These are phyloP conservation scores for Sialia sialis DNA, from an alignment of 2,113 vertebrate species.

Conservation along the genomic window DNA sequence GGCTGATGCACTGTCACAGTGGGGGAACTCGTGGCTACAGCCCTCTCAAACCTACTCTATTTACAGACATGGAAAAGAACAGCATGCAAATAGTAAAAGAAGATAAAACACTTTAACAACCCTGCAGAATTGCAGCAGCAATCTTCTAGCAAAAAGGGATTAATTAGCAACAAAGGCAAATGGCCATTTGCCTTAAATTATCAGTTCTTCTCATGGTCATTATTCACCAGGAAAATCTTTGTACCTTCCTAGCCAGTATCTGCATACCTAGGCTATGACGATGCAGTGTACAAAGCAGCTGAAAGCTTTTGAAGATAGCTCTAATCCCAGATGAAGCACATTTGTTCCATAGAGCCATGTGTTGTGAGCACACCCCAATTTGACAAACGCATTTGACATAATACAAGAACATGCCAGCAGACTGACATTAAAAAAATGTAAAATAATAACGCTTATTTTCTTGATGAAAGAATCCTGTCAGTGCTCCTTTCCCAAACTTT, in stretches of 20 bases:
- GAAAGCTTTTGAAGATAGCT: neutral
- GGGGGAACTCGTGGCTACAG: neutral
- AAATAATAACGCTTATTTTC: slow-evolving; percentile 30
- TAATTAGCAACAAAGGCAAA: slow-evolving; percentile 42
- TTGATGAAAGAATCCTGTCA: slow-evolving; percentile 14
- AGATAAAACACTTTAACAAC: slow-evolving; percentile 25
- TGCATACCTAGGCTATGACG: slow-evolving; percentile 7
- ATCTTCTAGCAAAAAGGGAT: slow-evolving; percentile 22
- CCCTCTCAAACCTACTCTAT: neutral
- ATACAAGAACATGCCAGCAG: slow-evolving; percentile 5
- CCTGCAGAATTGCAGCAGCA: neutral
- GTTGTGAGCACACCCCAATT: neutral
- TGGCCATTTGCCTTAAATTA: slow-evolving; percentile 4
- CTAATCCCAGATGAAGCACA: slow-evolving; percentile 2
- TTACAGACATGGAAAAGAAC: slow-evolving; percentile 29
- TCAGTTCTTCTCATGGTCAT: neutral
- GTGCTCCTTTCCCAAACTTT: neutral
- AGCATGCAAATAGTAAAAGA: slow-evolving; percentile 1
- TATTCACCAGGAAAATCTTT: neutral
- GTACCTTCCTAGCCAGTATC: slow-evolving; percentile 1
- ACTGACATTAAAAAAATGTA: neutral
- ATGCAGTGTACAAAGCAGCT: neutral
- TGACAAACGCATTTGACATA: slow-evolving; percentile 26
- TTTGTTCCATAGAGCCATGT: slow-evolving; percentile 27
- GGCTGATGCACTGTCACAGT: neutral